A percentile compares a stretch with the other conserved stretches of the same genome.
Conservation (phyloP, 2,888 invertebrate genomes). For the Scelioninae gen. 2 region DNA sequence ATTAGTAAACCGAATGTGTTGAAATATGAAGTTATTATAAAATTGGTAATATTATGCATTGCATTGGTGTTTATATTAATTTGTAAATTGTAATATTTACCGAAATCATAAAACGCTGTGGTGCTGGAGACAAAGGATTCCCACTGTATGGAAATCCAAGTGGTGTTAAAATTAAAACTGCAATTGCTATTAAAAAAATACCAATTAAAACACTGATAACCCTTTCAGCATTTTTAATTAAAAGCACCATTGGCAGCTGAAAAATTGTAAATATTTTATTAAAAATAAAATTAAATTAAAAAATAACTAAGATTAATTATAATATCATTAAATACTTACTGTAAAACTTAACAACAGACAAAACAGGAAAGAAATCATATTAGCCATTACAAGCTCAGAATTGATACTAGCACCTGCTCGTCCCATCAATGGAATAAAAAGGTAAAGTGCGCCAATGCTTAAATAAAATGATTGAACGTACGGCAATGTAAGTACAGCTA, state of each 20-base stretch:
- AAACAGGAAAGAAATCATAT: slow-evolving; percentile 76
- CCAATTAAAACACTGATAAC: slow-evolving; percentile 77
- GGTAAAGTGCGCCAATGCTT: slow-evolving; percentile 81
- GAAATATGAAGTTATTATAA: too few relatives aligned
- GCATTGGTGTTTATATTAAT: too few relatives aligned
- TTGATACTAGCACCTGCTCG: slow-evolving; percentile 83
- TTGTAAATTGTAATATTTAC: slow-evolving; percentile 75
- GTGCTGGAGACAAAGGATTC: slow-evolving; percentile 79
- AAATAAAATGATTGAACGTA: slow-evolving; percentile 83
- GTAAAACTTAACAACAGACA: slow-evolving; percentile 76
- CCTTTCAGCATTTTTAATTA: slow-evolving; percentile 76
- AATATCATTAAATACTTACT: slow-evolving; percentile 62
- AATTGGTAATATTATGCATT: too few relatives aligned
- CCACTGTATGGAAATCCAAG: slow-evolving; percentile 86
- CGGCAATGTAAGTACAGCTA: slow-evolving; percentile 78
- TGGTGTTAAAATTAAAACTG: slow-evolving; percentile 80
- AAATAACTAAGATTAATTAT: too few relatives aligned
- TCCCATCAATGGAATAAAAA: slow-evolving; percentile 90
- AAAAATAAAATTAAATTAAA: slow-evolving; percentile 1
- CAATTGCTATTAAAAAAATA: slow-evolving; percentile 77
- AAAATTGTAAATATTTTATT: slow-evolving; percentile 52
- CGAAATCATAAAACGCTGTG: slow-evolving; percentile 86
- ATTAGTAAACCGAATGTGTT: too few relatives aligned
- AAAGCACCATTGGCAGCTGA: slow-evolving; percentile 75
- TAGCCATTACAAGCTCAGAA: slow-evolving; percentile 82